Evolutionary conservation across 2,888 invertebrate species (phyloP), one percentile per base, ranked within the genome.

Genomic region (Himalopsyche anomala): DNA sequence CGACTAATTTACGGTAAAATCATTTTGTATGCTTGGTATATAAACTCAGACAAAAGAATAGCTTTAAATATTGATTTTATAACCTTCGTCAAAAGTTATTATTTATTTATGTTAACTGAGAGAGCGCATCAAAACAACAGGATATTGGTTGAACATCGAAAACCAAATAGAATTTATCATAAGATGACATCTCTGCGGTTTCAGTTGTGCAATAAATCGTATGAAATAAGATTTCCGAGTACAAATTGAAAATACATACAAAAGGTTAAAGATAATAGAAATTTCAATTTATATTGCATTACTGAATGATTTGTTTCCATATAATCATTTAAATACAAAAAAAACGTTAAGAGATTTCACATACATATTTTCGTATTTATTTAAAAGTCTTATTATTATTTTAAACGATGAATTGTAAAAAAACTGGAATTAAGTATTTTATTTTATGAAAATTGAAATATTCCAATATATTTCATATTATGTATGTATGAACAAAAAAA

Each of bases 181-280:
- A 12, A 74, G 74, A 36, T 74, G 74, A 38, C 74, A 74, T 74
- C 74, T 74, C 15, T 36, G 74, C 36, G 19, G 36, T 12, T 74
- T 74, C 28, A 38, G 36, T 74, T 11, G 74, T 74, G 36, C 74
- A 74, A 74, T 74, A 74, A 74, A 74, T 74, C 74, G 36, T 74
- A 36, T 15, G 9, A 74, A 74, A 74, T 74, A 74, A 74, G 74
- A 74, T 74, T 74, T 74, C 74, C 74, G 74, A 38, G 15, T 15
- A 38, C 28, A 12, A 36, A 28, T 74, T 74, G 74, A 74, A 74
- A 74, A 36, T 74, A 74, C 2, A 38, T 74, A 38, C 69, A 74
- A 74, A 74, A 38, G 69, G 69, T 74, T 74, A 12, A 74, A 74
- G 74, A 36, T 19, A 38, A 74, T 5, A 36, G 74, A 36, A 74